A percentile compares a stretch with the other conserved stretches of the same genome.
phyloP scores from a whole-genome alignment of 2,888 invertebrate genomes.

The Spodoptera picta region DNA sequence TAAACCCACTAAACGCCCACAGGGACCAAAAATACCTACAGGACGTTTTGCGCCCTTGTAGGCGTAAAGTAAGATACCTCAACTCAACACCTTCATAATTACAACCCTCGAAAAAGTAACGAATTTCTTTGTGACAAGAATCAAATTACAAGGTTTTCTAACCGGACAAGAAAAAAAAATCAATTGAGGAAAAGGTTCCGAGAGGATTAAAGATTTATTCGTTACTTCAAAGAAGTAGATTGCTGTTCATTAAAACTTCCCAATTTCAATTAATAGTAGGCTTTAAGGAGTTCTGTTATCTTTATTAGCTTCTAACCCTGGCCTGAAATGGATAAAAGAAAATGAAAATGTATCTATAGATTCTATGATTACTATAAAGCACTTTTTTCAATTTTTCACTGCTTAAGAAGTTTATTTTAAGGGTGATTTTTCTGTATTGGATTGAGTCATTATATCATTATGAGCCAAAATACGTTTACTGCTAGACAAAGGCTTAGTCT shows the following conservation, averaged over 20 bases:
- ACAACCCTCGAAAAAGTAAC: not conserved
- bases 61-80: not conserved
- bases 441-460: too few species aligned
- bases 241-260: conserved; percentile 8
- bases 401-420: too few species aligned
- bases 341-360: not conserved
- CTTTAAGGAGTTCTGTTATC: not conserved
- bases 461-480: too few species aligned
- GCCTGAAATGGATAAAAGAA: conserved; percentile 11
- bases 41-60: not conserved
- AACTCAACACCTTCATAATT: conserved; percentile 5
- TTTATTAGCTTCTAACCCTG: not conserved
- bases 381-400: too few species aligned
- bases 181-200: not conserved
- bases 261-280: conserved; percentile 17
- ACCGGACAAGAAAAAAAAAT: not conserved
- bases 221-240: conserved; percentile 7
- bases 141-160: not conserved
- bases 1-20: too few species aligned
- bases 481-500: too few species aligned
- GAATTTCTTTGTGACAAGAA: conserved; percentile 1
- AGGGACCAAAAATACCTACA: not conserved
- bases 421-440: too few species aligned
- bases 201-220: not conserved
- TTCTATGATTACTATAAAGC: too few species aligned